Percentiles rank a stretch among this genome's conserved stretches.
Evolutionary conservation across 2,113 vertebrate species (phyloP).

Genomic region (Rattus rattus): DNA sequence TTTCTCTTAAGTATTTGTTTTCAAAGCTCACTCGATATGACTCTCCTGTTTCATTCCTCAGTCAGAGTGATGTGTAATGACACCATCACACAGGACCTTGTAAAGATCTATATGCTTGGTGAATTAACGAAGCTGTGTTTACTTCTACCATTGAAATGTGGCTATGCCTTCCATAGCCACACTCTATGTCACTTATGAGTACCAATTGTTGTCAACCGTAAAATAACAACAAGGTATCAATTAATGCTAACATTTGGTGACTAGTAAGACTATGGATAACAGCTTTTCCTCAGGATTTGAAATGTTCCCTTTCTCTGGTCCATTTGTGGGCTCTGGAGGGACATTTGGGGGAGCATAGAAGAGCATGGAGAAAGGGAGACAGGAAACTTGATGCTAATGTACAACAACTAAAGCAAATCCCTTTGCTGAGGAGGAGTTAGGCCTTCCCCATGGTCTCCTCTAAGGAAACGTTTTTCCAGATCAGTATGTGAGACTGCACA

Average conservation of each 20-base stretch:
- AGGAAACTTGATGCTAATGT: not conserved
- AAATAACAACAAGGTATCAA: not conserved
- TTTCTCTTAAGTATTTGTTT: constrained; percentile 30
- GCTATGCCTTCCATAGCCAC: not conserved
- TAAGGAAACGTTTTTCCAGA: not conserved
- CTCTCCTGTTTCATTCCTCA: not conserved
- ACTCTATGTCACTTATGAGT: not conserved
- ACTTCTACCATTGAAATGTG: not conserved
- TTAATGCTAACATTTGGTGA: not conserved
- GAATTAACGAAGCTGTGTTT: not conserved
- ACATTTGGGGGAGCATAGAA: not conserved
- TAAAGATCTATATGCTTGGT: not conserved
- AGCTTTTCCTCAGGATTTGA: not conserved
- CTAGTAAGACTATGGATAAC: not conserved
- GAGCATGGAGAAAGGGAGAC: not conserved
- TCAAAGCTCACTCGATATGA: not conserved
- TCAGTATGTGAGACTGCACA: not conserved
- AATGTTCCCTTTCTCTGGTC: not conserved
- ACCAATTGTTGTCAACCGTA: not conserved
- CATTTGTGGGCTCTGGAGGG: not conserved
- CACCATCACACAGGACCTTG: not conserved
- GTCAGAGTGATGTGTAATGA: not conserved
- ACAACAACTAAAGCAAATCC: not conserved
- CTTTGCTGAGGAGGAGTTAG: not conserved
- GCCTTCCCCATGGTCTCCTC: not conserved